phyloP scores from a whole-genome alignment of 1,140 invertebrate species.

The Platyscapa corneri region DNA sequence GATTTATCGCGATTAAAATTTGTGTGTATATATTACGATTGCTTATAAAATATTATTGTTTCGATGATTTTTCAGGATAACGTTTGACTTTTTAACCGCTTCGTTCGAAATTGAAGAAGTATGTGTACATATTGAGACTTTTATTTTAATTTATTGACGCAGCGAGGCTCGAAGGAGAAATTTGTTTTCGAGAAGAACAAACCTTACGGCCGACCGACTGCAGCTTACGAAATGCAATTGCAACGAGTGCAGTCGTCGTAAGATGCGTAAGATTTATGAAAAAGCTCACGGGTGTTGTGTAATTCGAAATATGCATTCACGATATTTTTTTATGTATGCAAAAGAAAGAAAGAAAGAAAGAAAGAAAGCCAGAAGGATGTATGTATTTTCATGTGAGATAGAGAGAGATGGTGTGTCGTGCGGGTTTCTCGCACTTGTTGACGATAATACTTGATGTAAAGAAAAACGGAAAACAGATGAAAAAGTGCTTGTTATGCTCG shows the following conservation, averaged over 20 bases:
- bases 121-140: not conserved
- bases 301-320: slow-evolving; percentile 52
- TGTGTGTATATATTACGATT: not conserved
- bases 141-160: slow-evolving; percentile 18
- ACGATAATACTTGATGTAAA: slow-evolving; percentile 48
- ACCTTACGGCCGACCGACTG: not conserved
- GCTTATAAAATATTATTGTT: slow-evolving; percentile 22
- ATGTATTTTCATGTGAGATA: slow-evolving; percentile 45
- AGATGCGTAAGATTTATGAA: slow-evolving; percentile 3
- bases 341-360: no score
- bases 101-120: not conserved
- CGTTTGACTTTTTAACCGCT: not conserved
- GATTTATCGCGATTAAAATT: not conserved
- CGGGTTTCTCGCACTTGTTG: slow-evolving; percentile 30
- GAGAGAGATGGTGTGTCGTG: slow-evolving; percentile 1
- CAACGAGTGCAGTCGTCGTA: not conserved
- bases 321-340: slow-evolving; percentile 62
- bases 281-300: slow-evolving; percentile 45
- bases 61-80: not conserved
- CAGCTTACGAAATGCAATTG: not conserved
- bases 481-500: slow-evolving; percentile 61
- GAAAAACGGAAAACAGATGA: slow-evolving; percentile 31
- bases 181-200: slow-evolving; percentile 16
- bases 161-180: slow-evolving; percentile 13
- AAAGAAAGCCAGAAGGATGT: slow-evolving; percentile 50